Evolutionary conservation across 2,797 vertebrate genomes (phyloP).

Genomic region (Myiotriccus ornatus): DNA sequence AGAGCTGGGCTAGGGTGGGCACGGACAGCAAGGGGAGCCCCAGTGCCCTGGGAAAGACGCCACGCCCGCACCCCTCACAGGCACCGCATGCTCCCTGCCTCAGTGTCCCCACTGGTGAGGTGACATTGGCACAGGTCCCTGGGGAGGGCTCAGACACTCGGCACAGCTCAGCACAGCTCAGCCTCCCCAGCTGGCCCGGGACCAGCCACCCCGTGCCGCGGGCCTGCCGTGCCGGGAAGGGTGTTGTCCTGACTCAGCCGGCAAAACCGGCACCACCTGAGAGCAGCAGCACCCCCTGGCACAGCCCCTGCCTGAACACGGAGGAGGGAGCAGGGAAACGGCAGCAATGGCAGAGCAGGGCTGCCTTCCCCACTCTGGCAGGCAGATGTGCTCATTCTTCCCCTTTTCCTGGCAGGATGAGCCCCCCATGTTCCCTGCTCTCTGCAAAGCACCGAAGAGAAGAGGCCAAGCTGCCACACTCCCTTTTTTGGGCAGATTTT

Average conservation of each 20-base stretch:
- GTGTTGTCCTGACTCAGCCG: not conserved
- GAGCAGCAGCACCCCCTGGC: not conserved
- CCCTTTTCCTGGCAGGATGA: not conserved
- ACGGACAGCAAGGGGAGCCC: not conserved
- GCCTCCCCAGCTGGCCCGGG: not conserved
- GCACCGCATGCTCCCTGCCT: not conserved
- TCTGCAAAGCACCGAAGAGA: not conserved
- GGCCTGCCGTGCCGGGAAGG: not conserved
- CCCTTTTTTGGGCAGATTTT: not conserved
- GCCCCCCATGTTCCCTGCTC: not conserved
- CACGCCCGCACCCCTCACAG: not conserved
- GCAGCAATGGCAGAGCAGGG: not conserved
- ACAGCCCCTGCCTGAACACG: not conserved
- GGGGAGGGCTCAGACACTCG: not conserved
- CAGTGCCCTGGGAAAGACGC: not conserved
- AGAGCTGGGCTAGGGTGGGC: accelerated
- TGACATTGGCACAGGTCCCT: accelerated
- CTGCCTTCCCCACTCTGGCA: accelerated
- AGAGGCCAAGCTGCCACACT: not conserved
- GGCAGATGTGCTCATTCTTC: not conserved
- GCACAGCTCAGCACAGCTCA: not conserved
- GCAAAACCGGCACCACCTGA: not conserved
- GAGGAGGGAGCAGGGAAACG: accelerated
- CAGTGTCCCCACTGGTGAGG: not conserved
- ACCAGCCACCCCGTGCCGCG: accelerated